Evolutionary conservation across 2,888 invertebrate species (phyloP).

Genomic region (Acrocera orbiculus): DNA sequence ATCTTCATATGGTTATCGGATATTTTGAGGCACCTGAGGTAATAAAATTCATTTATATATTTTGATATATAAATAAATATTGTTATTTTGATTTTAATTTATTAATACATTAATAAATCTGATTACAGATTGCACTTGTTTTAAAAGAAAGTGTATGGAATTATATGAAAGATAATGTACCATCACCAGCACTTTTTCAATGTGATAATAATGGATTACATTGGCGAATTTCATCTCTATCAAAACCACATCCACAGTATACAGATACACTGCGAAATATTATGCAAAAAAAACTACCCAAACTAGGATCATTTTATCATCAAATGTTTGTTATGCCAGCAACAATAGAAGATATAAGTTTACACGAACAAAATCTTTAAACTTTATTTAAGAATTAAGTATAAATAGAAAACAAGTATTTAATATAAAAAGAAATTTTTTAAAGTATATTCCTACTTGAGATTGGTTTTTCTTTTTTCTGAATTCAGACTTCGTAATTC

Average conservation of each 20-base stretch:
- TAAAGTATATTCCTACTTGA: too few relatives aligned
- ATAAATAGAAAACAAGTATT: too few relatives aligned
- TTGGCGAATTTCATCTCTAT: slow-evolving; percentile 60
- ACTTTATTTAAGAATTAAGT: too few relatives aligned
- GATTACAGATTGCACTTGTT: slow-evolving; percentile 52
- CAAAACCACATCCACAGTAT: slow-evolving; percentile 52
- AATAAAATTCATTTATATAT: not conserved
- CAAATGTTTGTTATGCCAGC: slow-evolving; percentile 44
- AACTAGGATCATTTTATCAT: slow-evolving; percentile 57
- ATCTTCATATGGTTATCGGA: slow-evolving; percentile 56
- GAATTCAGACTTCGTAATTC: too few relatives aligned
- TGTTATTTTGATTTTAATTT: slow-evolving; percentile 1
- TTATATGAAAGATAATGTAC: slow-evolving; percentile 75
- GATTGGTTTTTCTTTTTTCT: too few relatives aligned
- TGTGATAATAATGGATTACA: slow-evolving; percentile 49
- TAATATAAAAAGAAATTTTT: too few relatives aligned
- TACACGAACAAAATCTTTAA: too few relatives aligned
- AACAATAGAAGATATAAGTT: too few relatives aligned
- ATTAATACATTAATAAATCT: too few relatives aligned
- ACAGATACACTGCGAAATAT: slow-evolving; percentile 64
- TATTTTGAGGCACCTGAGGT: slow-evolving; percentile 51
- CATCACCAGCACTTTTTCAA: slow-evolving; percentile 63
- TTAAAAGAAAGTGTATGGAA: slow-evolving; percentile 77
- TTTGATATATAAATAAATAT: too few relatives aligned
- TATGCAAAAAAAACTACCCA: slow-evolving; percentile 61